A percentile compares a stretch with the other conserved stretches of the same genome.
These are phyloP conservation scores for Calameuta idolon DNA, from an alignment of 2,888 invertebrate species.

Conservation along the genomic window DNA sequence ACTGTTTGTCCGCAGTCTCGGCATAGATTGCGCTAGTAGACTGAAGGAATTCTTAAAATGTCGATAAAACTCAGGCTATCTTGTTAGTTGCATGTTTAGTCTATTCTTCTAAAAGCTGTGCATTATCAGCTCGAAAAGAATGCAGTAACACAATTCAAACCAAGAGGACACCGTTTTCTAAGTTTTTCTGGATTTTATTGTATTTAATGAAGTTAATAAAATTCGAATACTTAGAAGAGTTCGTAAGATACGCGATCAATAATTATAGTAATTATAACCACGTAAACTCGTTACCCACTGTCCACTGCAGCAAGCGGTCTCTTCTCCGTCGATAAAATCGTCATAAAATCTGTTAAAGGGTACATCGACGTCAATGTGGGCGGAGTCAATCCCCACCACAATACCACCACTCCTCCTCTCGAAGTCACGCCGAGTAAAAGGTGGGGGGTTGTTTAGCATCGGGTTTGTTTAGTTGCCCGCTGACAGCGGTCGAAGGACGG, in stretches of 20 bases:
- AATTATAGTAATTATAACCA: neutral
- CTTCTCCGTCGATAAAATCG: conserved; percentile 49
- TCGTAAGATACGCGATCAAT: neutral
- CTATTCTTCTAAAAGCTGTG: neutral
- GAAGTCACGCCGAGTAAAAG: conserved; percentile 48
- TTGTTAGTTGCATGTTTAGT: neutral
- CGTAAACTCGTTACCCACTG: neutral
- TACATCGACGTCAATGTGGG: conserved; percentile 36
- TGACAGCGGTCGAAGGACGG: conserved; percentile 61
- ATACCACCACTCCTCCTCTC: conserved; percentile 17
- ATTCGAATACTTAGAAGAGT: neutral
- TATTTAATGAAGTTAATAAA: neutral
- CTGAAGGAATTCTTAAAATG: neutral
- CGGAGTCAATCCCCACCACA: conserved; percentile 30
- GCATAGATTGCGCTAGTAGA: neutral
- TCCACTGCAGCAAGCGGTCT: conserved; percentile 8
- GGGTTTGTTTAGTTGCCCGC: conserved; percentile 65
- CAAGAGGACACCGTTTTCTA: neutral
- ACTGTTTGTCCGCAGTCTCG: neutral
- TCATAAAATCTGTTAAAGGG: conserved; percentile 36
- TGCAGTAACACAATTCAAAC: neutral
- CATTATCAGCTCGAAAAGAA: neutral
- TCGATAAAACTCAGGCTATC: neutral
- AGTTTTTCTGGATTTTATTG: neutral
- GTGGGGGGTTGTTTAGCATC: conserved; percentile 62